Percentiles rank a stretch among this genome's conserved stretches.
phyloP scores from a whole-genome alignment of 2,113 vertebrate genomes.

The Ameiurus melas region DNA sequence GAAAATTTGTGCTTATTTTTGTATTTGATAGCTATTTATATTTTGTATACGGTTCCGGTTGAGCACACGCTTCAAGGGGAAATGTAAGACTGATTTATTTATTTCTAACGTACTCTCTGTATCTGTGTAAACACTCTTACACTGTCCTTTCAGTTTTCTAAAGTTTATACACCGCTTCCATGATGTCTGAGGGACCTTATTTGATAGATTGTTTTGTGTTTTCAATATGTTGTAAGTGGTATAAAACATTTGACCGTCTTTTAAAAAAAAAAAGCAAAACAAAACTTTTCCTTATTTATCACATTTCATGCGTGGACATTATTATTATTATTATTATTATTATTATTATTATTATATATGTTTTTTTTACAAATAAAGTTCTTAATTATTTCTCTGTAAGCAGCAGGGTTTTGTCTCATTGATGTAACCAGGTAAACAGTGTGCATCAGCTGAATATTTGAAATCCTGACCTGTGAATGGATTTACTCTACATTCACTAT shows the following conservation, averaged over 20 bases:
- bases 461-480: background rate
- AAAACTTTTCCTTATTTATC: background rate
- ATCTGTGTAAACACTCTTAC: conserved; percentile 5
- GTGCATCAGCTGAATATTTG: background rate
- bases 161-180: conserved; percentile 10
- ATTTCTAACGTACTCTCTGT: conserved; percentile 33
- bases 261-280: too few species aligned
- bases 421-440: background rate
- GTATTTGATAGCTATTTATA: conserved; percentile 79
- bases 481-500: background rate
- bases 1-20: conserved; percentile 76
- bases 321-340: background rate
- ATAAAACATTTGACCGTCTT: background rate
- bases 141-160: background rate
- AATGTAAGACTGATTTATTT: conserved; percentile 44
- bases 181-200: conserved; percentile 19
- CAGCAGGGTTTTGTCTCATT: background rate
- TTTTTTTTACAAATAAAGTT: conserved; percentile 26
- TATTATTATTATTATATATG: background rate
- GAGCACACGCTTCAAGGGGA: conserved; percentile 17
- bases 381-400: background rate
- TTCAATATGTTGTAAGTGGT: background rate
- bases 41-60: conserved; percentile 67
- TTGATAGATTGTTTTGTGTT: background rate
- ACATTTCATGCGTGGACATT: conserved; percentile 16